Evolutionary conservation across 2,113 vertebrate genomes (phyloP), one percentile per base, ranked within the genome.

Genomic region (Tragelaphus imberbis): DNA sequence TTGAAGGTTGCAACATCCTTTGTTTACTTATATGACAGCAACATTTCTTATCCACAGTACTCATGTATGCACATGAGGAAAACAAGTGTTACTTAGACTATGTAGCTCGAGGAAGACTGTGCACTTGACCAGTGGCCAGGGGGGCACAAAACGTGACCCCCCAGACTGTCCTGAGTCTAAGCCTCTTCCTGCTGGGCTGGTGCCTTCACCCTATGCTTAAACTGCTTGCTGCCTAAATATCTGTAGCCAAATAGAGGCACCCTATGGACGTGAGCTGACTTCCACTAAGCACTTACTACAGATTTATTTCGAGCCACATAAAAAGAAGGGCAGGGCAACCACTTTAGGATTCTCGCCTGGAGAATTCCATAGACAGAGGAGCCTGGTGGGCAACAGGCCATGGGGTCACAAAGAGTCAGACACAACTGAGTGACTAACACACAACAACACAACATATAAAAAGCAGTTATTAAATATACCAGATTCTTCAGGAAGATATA

Each of bases 181-280:
- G 27, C 40, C 58, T 30, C 44, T 63, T 6, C 5, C 14, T 44
- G 9, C 30, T 51, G 55, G 16, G 11, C 27, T 59, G 49, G 23
- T 49, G 17, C 33, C 75, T 44, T 59, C 23, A 14, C 6, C 44
- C 36, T 16, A 23, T 1, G 14, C 55, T 44, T 65, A 87, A 95
- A n/a, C 4, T 53, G 8, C 10, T 25, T 8, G 1, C 10, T 23
- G 19, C 14, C 14, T 28, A 49, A 63, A 44, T 8, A 61, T 11
- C 47, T 33, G 25, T 8, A 65, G 8, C 36, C 16, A n/a, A 1
- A 21, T 0, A 12, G 1, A 84, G 12, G 7, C 10, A 25, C 9
- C 30, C 44, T 27, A 30, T 1, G 75, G 13, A 17, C 25, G 3
- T 53, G 25, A 12, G 9, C 17, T 13, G 10, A 77, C 11, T 63